Evolutionary conservation across 2,888 invertebrate species (phyloP), one percentile per base, ranked within the genome.

Genomic region (Drosophila lutescens): DNA sequence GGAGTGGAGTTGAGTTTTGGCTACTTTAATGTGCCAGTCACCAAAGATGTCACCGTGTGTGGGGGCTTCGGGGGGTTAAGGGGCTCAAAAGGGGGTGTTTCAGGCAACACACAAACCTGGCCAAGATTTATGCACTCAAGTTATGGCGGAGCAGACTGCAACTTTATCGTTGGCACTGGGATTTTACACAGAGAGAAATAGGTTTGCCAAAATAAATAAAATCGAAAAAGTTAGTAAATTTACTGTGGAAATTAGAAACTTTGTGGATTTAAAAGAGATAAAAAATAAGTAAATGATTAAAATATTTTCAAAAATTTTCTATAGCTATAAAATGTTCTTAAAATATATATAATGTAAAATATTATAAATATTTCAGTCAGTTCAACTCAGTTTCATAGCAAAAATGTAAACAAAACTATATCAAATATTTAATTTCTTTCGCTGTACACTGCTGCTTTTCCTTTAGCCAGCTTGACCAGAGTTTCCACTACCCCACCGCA

Each of bases 121-220:
- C 69, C 50, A 88, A 87, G 86, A 90, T 90, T 90, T 90, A 90
- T 90, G 85, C 80, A 78, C 56, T 74, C 84, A 63, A 83, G 83
- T 86, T 83, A 88, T 86, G 78, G 83, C 75, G 67, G 55, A 55
- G 67, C 88, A 69, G 78, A 78, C 68, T 80, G 73, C 79, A 88
- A 86, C 86, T 86, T 88, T 84, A 83, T 84, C 88, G 86, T 70
- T 65, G 60, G 47, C 60, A 50, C 50, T 36, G 62, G 61, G 44
- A 40, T 23, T 47, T 54, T 55, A 17, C 58, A 15, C 47, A 38
- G 43, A n/a, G n/a, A 15, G 3, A 38, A 58, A 62, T 56, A 34
- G 4, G 23, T 23, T 4, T 4, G 12, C 10, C 17, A 12, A 34
- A 34, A 34, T 2, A 12, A 10, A 32, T 10, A 4, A 9, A 7